Base-by-base conservation (phyloP, 2,888 invertebrate species). In the Brachylomia viminalis region DNA sequence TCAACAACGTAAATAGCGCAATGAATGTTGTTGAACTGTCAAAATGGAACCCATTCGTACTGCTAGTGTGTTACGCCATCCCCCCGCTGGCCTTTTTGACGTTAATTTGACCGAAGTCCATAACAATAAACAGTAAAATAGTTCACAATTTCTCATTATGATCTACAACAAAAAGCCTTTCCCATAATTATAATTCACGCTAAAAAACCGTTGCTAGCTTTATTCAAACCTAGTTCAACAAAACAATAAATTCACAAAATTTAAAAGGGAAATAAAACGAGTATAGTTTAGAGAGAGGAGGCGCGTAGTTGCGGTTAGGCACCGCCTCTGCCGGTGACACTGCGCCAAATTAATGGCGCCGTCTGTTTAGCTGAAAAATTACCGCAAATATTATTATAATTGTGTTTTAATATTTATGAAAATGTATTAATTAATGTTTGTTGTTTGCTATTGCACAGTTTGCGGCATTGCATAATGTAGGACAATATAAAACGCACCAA, bases 261-360 rank as follows among this genome's bases (percentile, higher is more conserved):
- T 61, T 65, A 64, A 68, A 75, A 79, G 52, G 54, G 61, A 67
- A 73, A 80, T 80, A 74, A 81, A 80, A 78, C 54, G 72, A 6
- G 58, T 52, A 72, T 73, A 79, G 82, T 78, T 86, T 88, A 83
- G 87, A 79, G 74, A 67, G 77, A 38, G 52, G 61, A 38, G 52
- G 64, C 79, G 81, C 78, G 77, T 70, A 82, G 79, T 71, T 89
- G 89, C 65, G 89, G 89, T 88, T 77, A 75, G 83, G 75, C 67
- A 68, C 45, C 75, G 87, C 45, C 67, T 33, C 76, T 87, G 87
- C 64, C 82, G 75, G 72, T 78, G 82, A 84, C 81, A 75, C 76
- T 59, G 72, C 82, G 76, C 76, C 80, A 71, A 86, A 87, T 84
- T 87, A 87, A 87, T 86, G 81, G 80, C 75, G 70, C 71, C 73